These are phyloP conservation scores for Mechanitis messenoides DNA, from an alignment of 2,888 invertebrate species.

Conservation along the genomic window DNA sequence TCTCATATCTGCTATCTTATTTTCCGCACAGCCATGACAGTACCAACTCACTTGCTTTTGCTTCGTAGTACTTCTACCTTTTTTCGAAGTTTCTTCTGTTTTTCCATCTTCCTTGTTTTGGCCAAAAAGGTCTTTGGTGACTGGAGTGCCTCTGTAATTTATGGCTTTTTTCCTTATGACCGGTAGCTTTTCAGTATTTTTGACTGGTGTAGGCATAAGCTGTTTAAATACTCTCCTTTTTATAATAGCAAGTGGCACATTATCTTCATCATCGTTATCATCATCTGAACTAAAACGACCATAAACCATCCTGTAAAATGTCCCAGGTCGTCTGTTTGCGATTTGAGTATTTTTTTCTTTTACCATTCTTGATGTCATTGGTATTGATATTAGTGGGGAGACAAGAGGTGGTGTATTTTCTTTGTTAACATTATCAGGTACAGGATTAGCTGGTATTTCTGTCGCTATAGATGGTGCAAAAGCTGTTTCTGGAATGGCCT, in stretches of 20 bases:
- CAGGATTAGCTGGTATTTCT: conserved; percentile 3
- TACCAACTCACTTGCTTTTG: conserved; percentile 8
- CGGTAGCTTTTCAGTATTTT: conserved; percentile 8
- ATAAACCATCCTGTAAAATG: conserved; percentile 4
- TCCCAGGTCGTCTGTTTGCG: not conserved
- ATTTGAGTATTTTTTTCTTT: conserved; percentile 6
- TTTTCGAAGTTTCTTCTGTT: not conserved
- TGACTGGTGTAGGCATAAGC: conserved; percentile 18
- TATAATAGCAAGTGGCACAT: conserved; percentile 5
- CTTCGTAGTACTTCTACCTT: not conserved
- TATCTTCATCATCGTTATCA: conserved; percentile 9
- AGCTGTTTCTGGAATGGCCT: conserved; percentile 15
- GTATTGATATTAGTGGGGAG: not conserved
- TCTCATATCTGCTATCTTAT: conserved; percentile 12
- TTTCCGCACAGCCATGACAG: conserved; percentile 14
- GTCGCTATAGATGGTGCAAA: conserved; percentile 11
- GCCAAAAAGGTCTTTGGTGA: conserved; percentile 20
- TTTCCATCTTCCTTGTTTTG: conserved; percentile 18
- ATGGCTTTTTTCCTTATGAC: conserved; percentile 17
- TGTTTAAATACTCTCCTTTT: too few species aligned
- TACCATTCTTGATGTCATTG: conserved; percentile 4
- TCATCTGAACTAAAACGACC: conserved; percentile 1
- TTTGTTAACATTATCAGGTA: not conserved
- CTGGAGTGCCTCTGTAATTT: conserved; percentile 23
- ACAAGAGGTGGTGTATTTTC: not conserved